phyloP scores from a whole-genome alignment of 2,113 vertebrate species.

The Pedetes capensis region DNA sequence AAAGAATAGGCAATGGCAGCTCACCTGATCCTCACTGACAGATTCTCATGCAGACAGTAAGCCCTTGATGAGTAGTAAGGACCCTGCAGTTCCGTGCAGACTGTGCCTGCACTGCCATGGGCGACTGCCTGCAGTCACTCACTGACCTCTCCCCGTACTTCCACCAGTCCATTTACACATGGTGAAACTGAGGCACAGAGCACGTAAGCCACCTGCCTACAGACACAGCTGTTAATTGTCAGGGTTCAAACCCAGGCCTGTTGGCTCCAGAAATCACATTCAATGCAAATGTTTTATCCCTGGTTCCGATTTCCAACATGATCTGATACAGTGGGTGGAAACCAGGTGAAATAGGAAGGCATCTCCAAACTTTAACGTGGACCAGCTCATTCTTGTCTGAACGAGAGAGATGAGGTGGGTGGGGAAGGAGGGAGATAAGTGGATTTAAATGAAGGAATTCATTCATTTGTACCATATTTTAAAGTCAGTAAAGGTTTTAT shows the following conservation, averaged over 20 bases:
- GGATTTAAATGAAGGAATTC: not conserved
- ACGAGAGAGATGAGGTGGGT: not conserved
- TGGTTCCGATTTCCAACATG: not conserved
- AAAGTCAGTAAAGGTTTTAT: constrained; percentile 11
- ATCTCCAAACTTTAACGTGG: not conserved
- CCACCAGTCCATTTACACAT: not conserved
- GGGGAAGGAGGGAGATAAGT: no score
- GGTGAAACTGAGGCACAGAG: not conserved
- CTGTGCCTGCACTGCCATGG: not conserved
- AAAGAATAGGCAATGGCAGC: not conserved
- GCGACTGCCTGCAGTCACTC: not conserved
- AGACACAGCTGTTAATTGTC: not conserved
- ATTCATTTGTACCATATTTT: constrained; percentile 17
- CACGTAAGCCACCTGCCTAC: not conserved
- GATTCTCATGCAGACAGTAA: not conserved
- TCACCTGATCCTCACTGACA: not conserved
- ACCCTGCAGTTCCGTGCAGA: no score
- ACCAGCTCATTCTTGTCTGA: not conserved
- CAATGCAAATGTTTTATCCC: not conserved
- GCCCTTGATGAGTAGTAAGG: not conserved
- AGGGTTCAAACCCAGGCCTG: not conserved
- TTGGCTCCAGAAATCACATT: not conserved
- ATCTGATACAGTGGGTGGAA: not conserved
- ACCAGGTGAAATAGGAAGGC: not conserved
- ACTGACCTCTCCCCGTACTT: not conserved